Evolutionary conservation across 2,888 invertebrate genomes (phyloP).

Genomic region (Drosophila pseudotakahashii): DNA sequence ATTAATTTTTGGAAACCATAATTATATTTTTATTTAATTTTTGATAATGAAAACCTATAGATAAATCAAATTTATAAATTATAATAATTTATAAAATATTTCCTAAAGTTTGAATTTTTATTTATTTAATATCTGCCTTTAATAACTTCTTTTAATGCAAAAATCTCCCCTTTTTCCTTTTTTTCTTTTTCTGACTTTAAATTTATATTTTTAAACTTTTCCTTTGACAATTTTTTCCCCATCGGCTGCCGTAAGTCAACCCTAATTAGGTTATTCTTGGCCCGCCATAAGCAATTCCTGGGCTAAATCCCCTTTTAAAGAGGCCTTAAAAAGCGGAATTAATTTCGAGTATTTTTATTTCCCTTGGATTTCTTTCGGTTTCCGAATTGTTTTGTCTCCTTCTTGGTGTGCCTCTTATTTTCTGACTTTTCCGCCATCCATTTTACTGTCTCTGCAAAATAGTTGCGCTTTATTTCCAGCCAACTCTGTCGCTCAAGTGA

Average conservation of each 20-base stretch:
- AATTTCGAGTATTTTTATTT: constrained; percentile 50
- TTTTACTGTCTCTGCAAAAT: constrained; percentile 44
- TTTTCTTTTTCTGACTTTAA: background rate
- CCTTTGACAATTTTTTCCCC: too few species aligned
- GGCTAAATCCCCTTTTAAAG: constrained; percentile 10
- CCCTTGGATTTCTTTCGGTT: constrained; percentile 14
- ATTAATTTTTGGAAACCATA: too few species aligned
- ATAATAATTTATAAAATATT: too few species aligned
- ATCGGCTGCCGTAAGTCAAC: constrained; percentile 8
- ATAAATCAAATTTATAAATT: too few species aligned
- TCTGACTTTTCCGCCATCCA: constrained; percentile 13
- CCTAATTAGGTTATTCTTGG: constrained; percentile 35
- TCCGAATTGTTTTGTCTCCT: constrained; percentile 26
- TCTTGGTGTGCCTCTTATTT: constrained; percentile 21
- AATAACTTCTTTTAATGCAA: background rate
- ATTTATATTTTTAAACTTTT: background rate
- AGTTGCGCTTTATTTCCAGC: constrained; percentile 51
- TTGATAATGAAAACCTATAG: too few species aligned
- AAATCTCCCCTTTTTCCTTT: background rate
- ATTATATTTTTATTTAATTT: too few species aligned
- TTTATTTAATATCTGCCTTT: too few species aligned
- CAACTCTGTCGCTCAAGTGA: constrained; percentile 24
- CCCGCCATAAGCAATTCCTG: constrained; percentile 2
- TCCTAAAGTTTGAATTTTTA: too few species aligned
- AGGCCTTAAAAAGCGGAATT: constrained; percentile 46